Base-by-base conservation (phyloP, 1,140 invertebrate species). In the Nephila pilipes region DNA sequence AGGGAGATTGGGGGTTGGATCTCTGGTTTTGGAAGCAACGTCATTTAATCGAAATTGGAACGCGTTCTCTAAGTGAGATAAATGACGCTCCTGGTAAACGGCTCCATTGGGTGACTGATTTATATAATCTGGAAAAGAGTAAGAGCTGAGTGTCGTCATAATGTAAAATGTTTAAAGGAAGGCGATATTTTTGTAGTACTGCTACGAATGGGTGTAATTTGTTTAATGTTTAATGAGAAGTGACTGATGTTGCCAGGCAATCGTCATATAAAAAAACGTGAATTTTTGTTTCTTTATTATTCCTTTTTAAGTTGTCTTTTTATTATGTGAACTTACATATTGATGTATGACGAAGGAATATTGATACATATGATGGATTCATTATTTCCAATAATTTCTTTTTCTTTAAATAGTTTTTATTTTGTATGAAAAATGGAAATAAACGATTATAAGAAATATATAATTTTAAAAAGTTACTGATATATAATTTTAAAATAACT, bases 51-150 rank as follows among this genome's bases (percentile, higher is more conserved):
- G 69, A 36, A 75, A 16, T 36, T 36, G 69, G 69, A 75, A 36
- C 16, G 14, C 69, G 29, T 18, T 75, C 69, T 75, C 69, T 75
- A 75, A 75, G 69, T 75, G 69, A 75, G 69, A 75, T 75, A 75
- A 75, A 75, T 75, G 29, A 20, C 18, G 18, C 29, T 12, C 29
- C 29, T 3, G 29, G 69, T 25, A 75, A 75, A 32, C 14, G 69
- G 29, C 29, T 75, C 69, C 29, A 20, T 75, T 20, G 69, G 69
- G 29, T 75, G 69, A 75, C 69, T 75, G 69, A 75, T 75, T 75
- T 75, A 75, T 75, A 32, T 75, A 75, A 75, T 75, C 18, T 36
- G 69, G 25, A 75, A 32, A 32, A 75, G 69, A 32, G 69, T 32
- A 5, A 32, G 29, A 36, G 32, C 18, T 32, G 16, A 1, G 69